phyloP scores from a whole-genome alignment of 2,888 invertebrate species.

The Branchellion lobata region DNA sequence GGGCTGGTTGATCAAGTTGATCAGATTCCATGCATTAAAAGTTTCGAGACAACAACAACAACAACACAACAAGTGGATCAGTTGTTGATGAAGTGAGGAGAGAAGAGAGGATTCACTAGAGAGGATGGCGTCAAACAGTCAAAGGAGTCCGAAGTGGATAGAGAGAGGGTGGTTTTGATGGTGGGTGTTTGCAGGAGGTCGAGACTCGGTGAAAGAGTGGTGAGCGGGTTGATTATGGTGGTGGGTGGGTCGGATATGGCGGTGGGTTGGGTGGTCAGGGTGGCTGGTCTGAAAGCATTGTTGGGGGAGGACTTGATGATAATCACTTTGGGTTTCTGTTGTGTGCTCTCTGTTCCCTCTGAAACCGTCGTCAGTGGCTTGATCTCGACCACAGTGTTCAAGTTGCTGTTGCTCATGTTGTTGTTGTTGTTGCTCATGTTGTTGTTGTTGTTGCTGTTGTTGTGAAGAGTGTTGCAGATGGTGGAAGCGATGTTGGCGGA shows the following conservation, averaged over 20 bases:
- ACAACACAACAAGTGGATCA: no score
- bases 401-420: no score
- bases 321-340: neutral
- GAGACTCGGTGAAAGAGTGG: no score
- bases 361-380: neutral
- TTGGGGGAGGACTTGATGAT: neutral
- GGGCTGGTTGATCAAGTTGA: no score
- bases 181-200: neutral
- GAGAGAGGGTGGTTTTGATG: neutral
- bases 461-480: neutral
- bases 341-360: neutral
- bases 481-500: constrained; percentile 8
- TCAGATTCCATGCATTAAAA: no score
- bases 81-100: constrained; percentile 4
- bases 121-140: constrained; percentile 6
- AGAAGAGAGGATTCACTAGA: neutral
- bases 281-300: neutral
- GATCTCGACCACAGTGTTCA: neutral
- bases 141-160: neutral
- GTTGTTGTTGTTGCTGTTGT: constrained; percentile 19
- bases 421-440: neutral
- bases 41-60: no score
- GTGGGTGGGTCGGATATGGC: neutral
- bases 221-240: neutral
- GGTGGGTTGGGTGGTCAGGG: neutral